Evolutionary conservation across 1,140 invertebrate species (phyloP), one percentile per base, ranked within the genome.

Genomic region (Galleria mellonella): DNA sequence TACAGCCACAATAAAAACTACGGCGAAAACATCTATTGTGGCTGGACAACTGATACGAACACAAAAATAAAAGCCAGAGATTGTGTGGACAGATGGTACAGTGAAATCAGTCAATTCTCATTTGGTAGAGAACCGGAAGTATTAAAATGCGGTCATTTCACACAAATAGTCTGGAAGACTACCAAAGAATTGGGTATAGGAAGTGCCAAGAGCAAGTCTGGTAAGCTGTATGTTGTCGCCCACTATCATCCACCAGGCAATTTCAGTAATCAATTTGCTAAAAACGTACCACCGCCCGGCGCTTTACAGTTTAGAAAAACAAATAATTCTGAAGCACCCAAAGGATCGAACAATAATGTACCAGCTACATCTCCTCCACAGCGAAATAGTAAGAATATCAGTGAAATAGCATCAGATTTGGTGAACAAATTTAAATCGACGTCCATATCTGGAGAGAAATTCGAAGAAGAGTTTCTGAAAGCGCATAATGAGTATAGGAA

Each of bases 191-290:
- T 96, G 50, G 94, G 94, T 0, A 89, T 96, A 5, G 94, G 91
- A 2, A 88, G 89, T 55, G 92, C 93, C 8, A 91, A 91, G 61
- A 91, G 88, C 44, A 83, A 85, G 62, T 68, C 75, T 7, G 82
- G 82, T 5, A 72, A 90, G 83, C 51, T 90, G 77, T 77, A 90
- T 32, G 90, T 96, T 0, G 94, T 96, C 0, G 92, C 92, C 0
- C 94, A 94, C 76, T 96, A 96, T 53, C 88, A 90, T 77, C 94
- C 94, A n/a, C 88, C 93, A n/a, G 94, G 94, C 23, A 96, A 96
- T 63, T 90, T 91, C 41, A 83, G 92, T 6, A 92, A 92, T 0
- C 88, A 90, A 40, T 96, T 94, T 55, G 63, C 82, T 0, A 89
- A 89, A 42, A 94, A 94, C 72, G 92, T 95, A 14, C 73, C 73